Conservation (phyloP, 2,888 invertebrate species). For the Allophyes oxyacanthae region DNA sequence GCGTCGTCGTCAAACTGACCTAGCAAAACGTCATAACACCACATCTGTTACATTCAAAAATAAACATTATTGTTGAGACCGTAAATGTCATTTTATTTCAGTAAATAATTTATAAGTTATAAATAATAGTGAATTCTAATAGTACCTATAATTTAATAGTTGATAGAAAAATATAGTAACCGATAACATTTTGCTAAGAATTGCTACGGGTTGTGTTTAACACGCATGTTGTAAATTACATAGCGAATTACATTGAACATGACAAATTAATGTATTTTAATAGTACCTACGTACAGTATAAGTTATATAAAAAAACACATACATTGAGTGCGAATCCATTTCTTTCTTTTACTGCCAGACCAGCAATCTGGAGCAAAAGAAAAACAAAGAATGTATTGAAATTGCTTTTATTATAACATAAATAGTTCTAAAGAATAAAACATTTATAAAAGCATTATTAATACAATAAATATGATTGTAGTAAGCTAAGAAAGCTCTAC, state of each 20-base stretch:
- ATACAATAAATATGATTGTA: too few species aligned
- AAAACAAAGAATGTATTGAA: slow-evolving; percentile 38
- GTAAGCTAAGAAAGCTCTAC: too few species aligned
- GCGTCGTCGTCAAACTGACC: slow-evolving; percentile 52
- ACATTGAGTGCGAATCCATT: slow-evolving; percentile 50
- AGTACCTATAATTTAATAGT: slow-evolving; percentile 71
- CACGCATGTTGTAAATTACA: slow-evolving; percentile 60
- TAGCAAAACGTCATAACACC: slow-evolving; percentile 58
- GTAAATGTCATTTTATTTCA: slow-evolving; percentile 27
- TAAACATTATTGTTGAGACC: slow-evolving; percentile 53
- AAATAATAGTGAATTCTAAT: slow-evolving; percentile 44
- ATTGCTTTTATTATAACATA: slow-evolving; percentile 1
- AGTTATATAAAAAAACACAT: slow-evolving; percentile 30
- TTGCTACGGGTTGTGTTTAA: slow-evolving; percentile 67
- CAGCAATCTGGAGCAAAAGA: slow-evolving; percentile 54
- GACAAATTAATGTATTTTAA: slow-evolving; percentile 25
- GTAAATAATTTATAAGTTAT: slow-evolving; percentile 15
- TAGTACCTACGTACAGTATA: slow-evolving; percentile 8
- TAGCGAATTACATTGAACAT: slow-evolving; percentile 36
- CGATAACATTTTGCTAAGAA: slow-evolving; percentile 70
- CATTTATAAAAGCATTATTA: too few species aligned
- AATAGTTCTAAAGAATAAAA: too few species aligned
- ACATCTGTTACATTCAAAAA: slow-evolving; percentile 47
- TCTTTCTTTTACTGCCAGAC: slow-evolving; percentile 51
- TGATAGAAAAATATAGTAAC: slow-evolving; percentile 74